These are phyloP conservation scores for Graptemys geographica DNA, from an alignment of 2,797 vertebrate genomes.

Conservation along the genomic window DNA sequence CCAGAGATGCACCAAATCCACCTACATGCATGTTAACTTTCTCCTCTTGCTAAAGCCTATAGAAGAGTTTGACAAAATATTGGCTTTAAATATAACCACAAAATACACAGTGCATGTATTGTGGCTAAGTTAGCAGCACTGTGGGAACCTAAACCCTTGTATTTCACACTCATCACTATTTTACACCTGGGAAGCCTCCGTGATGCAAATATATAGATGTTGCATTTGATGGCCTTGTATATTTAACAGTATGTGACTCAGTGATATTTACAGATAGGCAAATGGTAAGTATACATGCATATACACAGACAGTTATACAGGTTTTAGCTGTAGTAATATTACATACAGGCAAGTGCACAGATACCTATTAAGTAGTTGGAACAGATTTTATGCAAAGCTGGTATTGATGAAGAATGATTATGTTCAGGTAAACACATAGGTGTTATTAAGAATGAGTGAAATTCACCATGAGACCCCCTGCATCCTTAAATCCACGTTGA, in stretches of 20 bases:
- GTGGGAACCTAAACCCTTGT: constrained; percentile 15
- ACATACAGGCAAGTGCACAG: neutral
- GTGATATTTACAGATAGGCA: neutral
- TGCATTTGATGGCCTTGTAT: neutral
- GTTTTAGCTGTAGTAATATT: neutral
- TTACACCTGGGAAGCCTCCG: neutral
- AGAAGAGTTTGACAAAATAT: neutral
- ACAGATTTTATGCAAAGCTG: neutral
- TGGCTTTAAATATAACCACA: neutral
- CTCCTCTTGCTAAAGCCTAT: neutral
- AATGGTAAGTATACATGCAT: neutral
- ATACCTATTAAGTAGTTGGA: neutral
- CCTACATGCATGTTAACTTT: neutral
- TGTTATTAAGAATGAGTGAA: neutral
- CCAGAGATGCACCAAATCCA: neutral
- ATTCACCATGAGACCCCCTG: neutral
- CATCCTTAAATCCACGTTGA: neutral
- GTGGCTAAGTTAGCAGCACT: neutral
- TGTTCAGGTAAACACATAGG: neutral
- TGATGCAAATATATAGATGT: neutral
- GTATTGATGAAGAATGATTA: neutral
- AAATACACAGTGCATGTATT: neutral
- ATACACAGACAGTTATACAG: neutral
- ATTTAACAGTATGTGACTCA: neutral
- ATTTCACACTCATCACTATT: neutral